Evolutionary conservation across 2,113 vertebrate genomes (phyloP).

Genomic region (Himantopus leucocephalus): DNA sequence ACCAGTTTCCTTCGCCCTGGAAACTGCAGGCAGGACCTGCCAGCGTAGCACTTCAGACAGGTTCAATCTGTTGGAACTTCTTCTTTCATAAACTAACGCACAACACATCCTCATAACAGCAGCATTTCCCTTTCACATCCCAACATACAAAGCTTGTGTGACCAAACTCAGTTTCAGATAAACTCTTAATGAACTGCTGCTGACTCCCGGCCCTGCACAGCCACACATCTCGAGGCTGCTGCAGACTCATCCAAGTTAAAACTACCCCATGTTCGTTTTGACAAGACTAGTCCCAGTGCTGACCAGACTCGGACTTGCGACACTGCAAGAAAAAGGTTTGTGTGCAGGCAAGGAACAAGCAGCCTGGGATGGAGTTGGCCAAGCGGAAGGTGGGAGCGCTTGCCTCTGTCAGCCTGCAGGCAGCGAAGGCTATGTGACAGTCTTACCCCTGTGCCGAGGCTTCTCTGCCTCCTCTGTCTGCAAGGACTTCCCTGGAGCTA

Average conservation of each 20-base stretch:
- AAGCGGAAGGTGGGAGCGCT: not conserved
- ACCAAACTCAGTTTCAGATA: not conserved
- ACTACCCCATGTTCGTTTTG: not conserved
- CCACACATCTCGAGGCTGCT: fast-evolving
- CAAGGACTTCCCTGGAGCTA: not conserved
- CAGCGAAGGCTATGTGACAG: not conserved
- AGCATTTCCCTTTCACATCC: not conserved
- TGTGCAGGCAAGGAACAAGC: not conserved
- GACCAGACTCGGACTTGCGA: not conserved
- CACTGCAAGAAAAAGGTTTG: not conserved
- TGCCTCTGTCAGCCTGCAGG: not conserved
- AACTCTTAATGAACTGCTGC: not conserved
- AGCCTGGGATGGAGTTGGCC: not conserved
- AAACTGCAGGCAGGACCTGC: not conserved
- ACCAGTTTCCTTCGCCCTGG: not conserved
- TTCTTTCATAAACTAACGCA: not conserved
- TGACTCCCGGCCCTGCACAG: not conserved
- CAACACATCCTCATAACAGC: fast-evolving
- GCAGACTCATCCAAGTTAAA: not conserved
- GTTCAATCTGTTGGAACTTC: not conserved
- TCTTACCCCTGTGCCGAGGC: fast-evolving
- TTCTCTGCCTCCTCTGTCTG: not conserved
- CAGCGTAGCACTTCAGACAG: not conserved
- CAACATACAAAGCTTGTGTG: not conserved
- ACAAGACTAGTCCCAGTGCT: not conserved